These are phyloP conservation scores for Sternotherus odoratus DNA, from an alignment of 2,797 vertebrate species.

Conservation along the genomic window DNA sequence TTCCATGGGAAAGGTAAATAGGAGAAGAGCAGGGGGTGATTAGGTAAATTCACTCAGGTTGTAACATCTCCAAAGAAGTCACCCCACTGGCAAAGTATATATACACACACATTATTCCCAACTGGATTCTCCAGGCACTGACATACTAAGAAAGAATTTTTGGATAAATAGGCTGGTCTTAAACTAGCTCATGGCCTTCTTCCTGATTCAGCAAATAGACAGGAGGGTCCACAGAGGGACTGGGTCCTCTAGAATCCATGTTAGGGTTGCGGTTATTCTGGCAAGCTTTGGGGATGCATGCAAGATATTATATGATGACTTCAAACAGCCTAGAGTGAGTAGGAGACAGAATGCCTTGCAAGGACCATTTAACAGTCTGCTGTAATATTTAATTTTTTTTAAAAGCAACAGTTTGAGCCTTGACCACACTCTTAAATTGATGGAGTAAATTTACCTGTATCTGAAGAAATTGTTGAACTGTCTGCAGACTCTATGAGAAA, in stretches of 20 bases:
- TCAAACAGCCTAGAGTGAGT: neutral
- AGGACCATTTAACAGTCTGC: neutral
- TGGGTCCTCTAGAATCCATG: neutral
- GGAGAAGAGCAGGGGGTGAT: neutral
- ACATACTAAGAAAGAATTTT: neutral
- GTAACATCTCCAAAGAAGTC: neutral
- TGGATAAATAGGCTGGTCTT: neutral
- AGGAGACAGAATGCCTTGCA: neutral
- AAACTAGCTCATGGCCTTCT: neutral
- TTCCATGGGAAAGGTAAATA: neutral
- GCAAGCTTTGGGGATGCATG: neutral
- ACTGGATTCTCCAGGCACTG: neutral
- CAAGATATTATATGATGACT: neutral
- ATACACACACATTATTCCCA: neutral
- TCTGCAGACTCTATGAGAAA: slow-evolving; percentile 89
- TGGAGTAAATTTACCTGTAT: slow-evolving; percentile 84
- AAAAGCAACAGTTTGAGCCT: neutral
- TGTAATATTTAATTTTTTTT: neutral
- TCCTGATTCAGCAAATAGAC: neutral
- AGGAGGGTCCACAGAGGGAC: neutral
- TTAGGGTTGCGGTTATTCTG: neutral
- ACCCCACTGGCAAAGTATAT: neutral
- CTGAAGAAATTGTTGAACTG: slow-evolving; percentile 89
- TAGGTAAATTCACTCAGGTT: neutral
- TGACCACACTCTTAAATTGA: neutral